Base-by-base conservation (phyloP, 2,113 vertebrate genomes). In the Pseudorhombus dupliciocellatus region DNA sequence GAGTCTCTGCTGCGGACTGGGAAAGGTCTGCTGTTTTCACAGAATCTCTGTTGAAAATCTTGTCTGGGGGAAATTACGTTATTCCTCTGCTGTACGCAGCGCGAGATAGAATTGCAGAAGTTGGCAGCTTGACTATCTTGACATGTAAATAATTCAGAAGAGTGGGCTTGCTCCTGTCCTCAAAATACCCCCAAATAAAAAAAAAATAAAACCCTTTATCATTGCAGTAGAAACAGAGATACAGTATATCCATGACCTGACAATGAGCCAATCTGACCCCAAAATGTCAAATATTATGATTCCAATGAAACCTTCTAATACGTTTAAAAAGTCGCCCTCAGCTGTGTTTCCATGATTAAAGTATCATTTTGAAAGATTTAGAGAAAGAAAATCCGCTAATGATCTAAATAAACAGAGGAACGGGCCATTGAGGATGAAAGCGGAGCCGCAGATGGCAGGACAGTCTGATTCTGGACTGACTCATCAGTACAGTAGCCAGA, bases 381-480 rank as follows among this genome's bases (percentile, higher is more conserved):
- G 42, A 46, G 42, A 7, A 46, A 18, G 5, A 12, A 52, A 63
- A 77, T 64, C 59, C 66, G 70, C 67, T 75, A 85, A 86, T 81
- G 79, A 70, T 66, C 79, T 67, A 76, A 84, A 86, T 66, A 78
- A 81, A 83, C 68, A 80, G 73, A 86, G 88, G 87, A 83, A 65
- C 70, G 73, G 73, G 73, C 73, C 61, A 84, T 80, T 65, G 77
- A n/a, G 63, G 51, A 84, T 82, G 80, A 85, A 84, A 88, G 83
- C 40, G 55, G 73, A 68, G 75, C 84, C 83, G 75, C 86, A 88
- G 84, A 89, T 91, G 88, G 88, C 75, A 64, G 80, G 76, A 84
- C 63, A 58, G 78, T 74, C 67, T 42, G 75, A 79, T 80, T 79
- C 81, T 87, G 90, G 84, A 85, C 84, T 58, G 79, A 81, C 64